These are phyloP conservation scores for Pterois miles DNA, from an alignment of 2,797 vertebrate species.

Conservation along the genomic window DNA sequence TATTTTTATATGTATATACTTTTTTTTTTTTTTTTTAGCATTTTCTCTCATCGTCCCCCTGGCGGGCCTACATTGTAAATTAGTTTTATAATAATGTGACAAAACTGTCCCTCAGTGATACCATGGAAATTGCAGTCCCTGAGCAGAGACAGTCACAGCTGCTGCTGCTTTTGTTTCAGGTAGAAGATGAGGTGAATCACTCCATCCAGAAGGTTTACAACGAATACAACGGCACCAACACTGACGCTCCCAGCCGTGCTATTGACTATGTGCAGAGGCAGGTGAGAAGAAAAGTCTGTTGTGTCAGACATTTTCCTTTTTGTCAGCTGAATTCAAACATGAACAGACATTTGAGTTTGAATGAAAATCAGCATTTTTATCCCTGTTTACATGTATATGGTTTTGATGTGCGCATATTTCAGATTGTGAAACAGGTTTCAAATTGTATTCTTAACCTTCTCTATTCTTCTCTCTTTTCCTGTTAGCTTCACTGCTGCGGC, in stretches of 20 bases:
- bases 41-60: no score
- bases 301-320: background rate
- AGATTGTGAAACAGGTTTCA: background rate
- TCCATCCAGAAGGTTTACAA: slow-evolving; percentile 96
- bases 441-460: background rate
- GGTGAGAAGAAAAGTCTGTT: slow-evolving; percentile 77
- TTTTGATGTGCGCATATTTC: background rate
- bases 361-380: background rate
- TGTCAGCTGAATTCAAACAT: background rate
- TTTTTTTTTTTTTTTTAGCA: no score
- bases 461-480: background rate
- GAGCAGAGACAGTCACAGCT: background rate
- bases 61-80: background rate
- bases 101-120: background rate
- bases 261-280: slow-evolving; percentile 98
- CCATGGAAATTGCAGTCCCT: background rate
- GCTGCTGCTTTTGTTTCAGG: slow-evolving; percentile 80
- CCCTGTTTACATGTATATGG: background rate
- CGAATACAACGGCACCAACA: slow-evolving; percentile 93
- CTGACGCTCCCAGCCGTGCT: slow-evolving; percentile 94
- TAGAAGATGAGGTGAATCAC: slow-evolving; percentile 94
- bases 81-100: background rate
- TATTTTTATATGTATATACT: no score
- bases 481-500: slow-evolving; percentile 92
- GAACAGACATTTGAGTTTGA: background rate